Conservation (phyloP, 92 coral and sea anemone genomes). For the Porites divaricata region DNA sequence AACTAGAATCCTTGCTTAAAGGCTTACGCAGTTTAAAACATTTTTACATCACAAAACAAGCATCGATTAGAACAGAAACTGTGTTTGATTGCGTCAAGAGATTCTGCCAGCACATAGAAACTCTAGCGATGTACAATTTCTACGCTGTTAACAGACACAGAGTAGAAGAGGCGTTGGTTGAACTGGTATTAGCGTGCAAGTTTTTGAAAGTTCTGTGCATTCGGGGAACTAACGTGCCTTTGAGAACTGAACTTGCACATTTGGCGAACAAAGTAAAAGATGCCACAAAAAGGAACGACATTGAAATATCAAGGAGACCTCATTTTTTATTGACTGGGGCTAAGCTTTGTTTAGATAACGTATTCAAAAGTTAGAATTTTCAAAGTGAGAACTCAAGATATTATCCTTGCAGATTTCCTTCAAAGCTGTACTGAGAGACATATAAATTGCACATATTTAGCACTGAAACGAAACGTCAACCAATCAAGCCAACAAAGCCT, state of each 20-base stretch:
- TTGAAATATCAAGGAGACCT: constrained; percentile 70
- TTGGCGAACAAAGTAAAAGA: constrained; percentile 67
- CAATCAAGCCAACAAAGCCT: neutral
- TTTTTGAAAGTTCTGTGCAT: constrained; percentile 64
- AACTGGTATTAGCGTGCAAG: constrained; percentile 57
- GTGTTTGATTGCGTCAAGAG: constrained; percentile 57
- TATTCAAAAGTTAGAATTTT: constrained; percentile 8
- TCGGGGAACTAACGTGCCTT: constrained; percentile 82
- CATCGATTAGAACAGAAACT: constrained; percentile 72
- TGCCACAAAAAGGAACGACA: constrained; percentile 58
- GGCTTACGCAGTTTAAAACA: constrained; percentile 63
- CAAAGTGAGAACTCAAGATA: neutral
- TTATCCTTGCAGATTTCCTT: neutral
- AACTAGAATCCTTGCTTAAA: constrained; percentile 61
- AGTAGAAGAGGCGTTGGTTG: constrained; percentile 72
- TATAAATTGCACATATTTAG: too few relatives aligned
- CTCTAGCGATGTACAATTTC: constrained; percentile 76
- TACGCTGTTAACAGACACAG: constrained; percentile 69
- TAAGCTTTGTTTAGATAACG: constrained; percentile 62
- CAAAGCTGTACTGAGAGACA: neutral
- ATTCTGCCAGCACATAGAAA: constrained; percentile 63
- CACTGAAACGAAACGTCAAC: neutral
- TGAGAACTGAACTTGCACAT: constrained; percentile 70
- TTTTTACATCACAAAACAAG: constrained; percentile 79
- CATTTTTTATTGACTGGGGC: constrained; percentile 67